Evolutionary conservation across 2,113 vertebrate genomes (phyloP).

Genomic region (Centropus unirufus): DNA sequence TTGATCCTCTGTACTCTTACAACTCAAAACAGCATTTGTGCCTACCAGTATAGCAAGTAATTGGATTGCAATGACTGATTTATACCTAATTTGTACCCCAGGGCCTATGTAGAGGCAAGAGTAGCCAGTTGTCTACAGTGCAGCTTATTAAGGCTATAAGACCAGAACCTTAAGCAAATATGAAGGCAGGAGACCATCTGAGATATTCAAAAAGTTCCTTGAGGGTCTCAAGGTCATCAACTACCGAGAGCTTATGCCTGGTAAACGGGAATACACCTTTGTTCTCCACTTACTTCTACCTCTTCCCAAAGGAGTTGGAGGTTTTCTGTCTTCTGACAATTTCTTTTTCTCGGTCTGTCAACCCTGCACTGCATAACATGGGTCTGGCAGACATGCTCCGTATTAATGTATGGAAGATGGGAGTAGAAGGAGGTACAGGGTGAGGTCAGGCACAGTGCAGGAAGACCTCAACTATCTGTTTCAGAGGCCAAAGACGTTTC

Average conservation of each 20-base stretch:
- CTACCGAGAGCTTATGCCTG: background rate
- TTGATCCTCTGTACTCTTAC: background rate
- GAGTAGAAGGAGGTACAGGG: background rate
- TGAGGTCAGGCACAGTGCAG: accelerated
- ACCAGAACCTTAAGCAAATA: background rate
- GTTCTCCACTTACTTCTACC: background rate
- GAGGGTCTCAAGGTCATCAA: background rate
- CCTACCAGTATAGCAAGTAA: background rate
- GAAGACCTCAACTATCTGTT: background rate
- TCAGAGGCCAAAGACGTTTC: background rate
- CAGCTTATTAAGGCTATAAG: background rate
- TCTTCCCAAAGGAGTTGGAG: background rate
- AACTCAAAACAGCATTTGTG: background rate
- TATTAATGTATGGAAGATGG: background rate
- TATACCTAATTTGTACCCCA: background rate
- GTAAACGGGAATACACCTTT: background rate
- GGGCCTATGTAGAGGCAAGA: background rate
- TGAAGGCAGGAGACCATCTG: background rate
- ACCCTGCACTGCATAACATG: background rate
- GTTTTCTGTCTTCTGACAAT: background rate
- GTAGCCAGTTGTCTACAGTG: background rate
- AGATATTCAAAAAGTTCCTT: background rate
- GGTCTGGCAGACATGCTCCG: background rate
- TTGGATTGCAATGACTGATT: background rate
- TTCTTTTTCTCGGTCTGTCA: background rate